A percentile compares a stretch with the other conserved stretches of the same genome.
These are phyloP conservation scores for Cromileptes altivelis DNA, from an alignment of 2,113 vertebrate species.

Conservation along the genomic window DNA sequence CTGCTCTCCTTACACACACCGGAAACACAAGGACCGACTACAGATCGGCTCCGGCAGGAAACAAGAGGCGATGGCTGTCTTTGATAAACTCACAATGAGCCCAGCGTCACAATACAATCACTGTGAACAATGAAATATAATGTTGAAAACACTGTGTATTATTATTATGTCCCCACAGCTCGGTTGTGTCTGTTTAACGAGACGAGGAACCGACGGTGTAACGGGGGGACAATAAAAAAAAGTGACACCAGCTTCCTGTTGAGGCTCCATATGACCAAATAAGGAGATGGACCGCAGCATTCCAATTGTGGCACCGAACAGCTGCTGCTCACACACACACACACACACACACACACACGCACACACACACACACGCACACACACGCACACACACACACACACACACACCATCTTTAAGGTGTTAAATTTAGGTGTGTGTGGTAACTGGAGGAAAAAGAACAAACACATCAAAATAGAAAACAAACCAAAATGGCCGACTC, in stretches of 20 bases:
- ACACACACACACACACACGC: slow-evolving; percentile 11
- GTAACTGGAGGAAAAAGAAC: no score
- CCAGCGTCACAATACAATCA: not conserved
- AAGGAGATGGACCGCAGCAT: slow-evolving; percentile 70
- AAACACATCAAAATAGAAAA: no score
- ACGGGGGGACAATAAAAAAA: slow-evolving; percentile 75
- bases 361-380: not conserved
- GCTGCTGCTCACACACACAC: slow-evolving; percentile 45
- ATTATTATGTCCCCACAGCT: accelerated
- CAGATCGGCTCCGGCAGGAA: slow-evolving; percentile 61
- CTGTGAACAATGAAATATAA: not conserved
- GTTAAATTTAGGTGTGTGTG: no score
- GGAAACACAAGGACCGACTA: slow-evolving; percentile 73
- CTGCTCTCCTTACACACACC: slow-evolving; percentile 34
- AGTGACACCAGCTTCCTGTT: slow-evolving; percentile 74
- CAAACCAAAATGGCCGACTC: no score
- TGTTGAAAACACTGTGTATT: accelerated
- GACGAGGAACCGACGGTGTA: not conserved
- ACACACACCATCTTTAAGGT: no score
- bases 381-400: not conserved
- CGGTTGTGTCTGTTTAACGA: accelerated
- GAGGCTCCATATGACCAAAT: slow-evolving; percentile 72
- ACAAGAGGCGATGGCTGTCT: not conserved
- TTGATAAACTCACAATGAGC: not conserved
- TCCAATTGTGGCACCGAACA: slow-evolving; percentile 71